Percentiles rank a stretch among this genome's conserved stretches.
Evolutionary conservation across 1,140 invertebrate genomes (phyloP).

Genomic region (Neomicropteryx cornuta): DNA sequence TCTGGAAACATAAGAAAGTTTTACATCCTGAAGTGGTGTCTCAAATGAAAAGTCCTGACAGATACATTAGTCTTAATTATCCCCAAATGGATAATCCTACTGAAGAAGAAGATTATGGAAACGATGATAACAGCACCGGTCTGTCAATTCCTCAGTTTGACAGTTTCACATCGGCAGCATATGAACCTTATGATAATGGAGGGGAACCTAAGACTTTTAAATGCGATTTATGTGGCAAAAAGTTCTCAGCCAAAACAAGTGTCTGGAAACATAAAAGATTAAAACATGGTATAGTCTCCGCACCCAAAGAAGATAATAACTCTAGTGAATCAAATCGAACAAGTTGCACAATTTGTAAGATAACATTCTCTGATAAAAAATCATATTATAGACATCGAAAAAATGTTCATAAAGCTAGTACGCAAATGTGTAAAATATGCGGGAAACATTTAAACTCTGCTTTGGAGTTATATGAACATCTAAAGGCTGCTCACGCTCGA

Average conservation of each 20-base stretch:
- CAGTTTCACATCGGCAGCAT: constrained; percentile 26
- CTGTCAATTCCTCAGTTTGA: constrained; percentile 37
- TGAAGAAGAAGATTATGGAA: constrained; percentile 34
- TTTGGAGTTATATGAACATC: constrained; percentile 34
- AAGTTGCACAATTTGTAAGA: constrained; percentile 40
- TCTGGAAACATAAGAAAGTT: constrained; percentile 41
- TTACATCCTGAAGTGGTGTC: constrained; percentile 33
- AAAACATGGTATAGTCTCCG: constrained; percentile 35
- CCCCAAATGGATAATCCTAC: constrained; percentile 30
- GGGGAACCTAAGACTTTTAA: constrained; percentile 24
- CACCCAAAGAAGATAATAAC: constrained; percentile 15
- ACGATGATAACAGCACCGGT: constrained; percentile 29
- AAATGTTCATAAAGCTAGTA: constrained; percentile 32
- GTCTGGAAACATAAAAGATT: constrained; percentile 40
- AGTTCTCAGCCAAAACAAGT: constrained; percentile 34
- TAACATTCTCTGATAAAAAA: constrained; percentile 37
- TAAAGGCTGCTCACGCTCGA: constrained; percentile 32
- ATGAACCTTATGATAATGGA: constrained; percentile 2
- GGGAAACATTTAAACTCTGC: constrained; percentile 35
- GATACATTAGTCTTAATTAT: constrained; percentile 19
- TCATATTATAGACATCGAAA: constrained; percentile 39
- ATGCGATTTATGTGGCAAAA: constrained; percentile 36
- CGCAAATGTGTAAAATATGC: constrained; percentile 38
- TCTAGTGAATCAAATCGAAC: constrained; percentile 21
- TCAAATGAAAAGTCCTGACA: constrained; percentile 28